Percentiles rank a stretch among this genome's conserved stretches.
phyloP scores from a whole-genome alignment of 2,888 invertebrate genomes.

The Willowsia nigromaculata region DNA sequence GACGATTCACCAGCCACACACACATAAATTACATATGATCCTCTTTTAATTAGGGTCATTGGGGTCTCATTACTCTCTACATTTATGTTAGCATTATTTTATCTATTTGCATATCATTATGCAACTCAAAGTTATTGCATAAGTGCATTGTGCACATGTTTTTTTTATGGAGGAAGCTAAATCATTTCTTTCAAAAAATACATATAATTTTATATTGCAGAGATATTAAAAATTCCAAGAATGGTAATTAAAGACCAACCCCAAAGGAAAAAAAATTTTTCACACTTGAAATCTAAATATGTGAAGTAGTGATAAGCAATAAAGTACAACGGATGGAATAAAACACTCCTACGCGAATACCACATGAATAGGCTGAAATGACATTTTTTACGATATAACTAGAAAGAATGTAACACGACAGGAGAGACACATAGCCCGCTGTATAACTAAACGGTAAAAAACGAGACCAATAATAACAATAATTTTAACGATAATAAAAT shows the following conservation, averaged over 20 bases:
- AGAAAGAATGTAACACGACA: no score
- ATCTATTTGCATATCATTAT: background rate
- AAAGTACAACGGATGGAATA: background rate
- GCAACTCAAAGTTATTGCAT: background rate
- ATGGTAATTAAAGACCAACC: background rate
- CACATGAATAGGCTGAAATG: no score
- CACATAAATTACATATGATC: background rate
- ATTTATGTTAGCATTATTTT: background rate
- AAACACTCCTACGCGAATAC: background rate
- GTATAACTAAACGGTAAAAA: no score
- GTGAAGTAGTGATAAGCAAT: background rate
- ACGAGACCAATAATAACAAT: no score
- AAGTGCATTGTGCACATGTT: background rate
- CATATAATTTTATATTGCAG: no score
- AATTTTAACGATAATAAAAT: no score
- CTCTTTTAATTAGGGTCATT: constrained; percentile 29
- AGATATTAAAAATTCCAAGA: background rate
- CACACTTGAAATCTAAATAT: background rate
- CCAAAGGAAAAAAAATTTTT: background rate
- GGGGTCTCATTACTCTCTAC: background rate
- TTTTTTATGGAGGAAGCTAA: no score
- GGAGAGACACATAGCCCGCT: no score
- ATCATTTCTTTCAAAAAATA: no score
- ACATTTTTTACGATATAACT: background rate
- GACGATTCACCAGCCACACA: background rate